phyloP scores from a whole-genome alignment of 2,797 vertebrate genomes.

The Todus mexicanus region DNA sequence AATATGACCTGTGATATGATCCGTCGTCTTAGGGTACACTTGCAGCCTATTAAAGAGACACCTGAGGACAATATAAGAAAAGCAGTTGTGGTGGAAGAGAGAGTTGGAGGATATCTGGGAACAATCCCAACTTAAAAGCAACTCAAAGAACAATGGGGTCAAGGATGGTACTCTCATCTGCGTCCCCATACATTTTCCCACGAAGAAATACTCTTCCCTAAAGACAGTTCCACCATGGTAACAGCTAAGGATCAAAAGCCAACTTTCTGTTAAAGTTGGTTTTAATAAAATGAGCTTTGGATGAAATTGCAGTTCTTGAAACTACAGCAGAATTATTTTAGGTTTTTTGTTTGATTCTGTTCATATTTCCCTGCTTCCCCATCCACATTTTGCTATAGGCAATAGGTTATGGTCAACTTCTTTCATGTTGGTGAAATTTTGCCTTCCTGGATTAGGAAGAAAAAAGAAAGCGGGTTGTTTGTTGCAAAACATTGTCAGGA shows the following conservation, averaged over 20 bases:
- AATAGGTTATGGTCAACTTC: background rate
- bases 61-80: background rate
- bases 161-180: background rate
- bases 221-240: background rate
- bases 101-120: background rate
- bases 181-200: background rate
- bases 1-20: background rate
- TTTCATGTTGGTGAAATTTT: background rate
- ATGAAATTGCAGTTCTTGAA: background rate
- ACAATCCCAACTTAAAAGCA: background rate
- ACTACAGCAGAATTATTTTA: background rate
- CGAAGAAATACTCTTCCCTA: background rate
- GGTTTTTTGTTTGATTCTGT: background rate
- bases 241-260: background rate
- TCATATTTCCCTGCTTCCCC: background rate
- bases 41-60: background rate
- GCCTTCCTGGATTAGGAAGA: background rate
- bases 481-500: slow-evolving; percentile 26
- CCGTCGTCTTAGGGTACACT: background rate
- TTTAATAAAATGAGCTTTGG: background rate
- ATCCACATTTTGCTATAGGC: background rate
- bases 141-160: background rate
- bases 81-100: background rate
- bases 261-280: background rate
- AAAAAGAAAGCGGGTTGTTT: background rate